phyloP scores from a whole-genome alignment of 2,113 vertebrate species.

The Scopus umbretta region DNA sequence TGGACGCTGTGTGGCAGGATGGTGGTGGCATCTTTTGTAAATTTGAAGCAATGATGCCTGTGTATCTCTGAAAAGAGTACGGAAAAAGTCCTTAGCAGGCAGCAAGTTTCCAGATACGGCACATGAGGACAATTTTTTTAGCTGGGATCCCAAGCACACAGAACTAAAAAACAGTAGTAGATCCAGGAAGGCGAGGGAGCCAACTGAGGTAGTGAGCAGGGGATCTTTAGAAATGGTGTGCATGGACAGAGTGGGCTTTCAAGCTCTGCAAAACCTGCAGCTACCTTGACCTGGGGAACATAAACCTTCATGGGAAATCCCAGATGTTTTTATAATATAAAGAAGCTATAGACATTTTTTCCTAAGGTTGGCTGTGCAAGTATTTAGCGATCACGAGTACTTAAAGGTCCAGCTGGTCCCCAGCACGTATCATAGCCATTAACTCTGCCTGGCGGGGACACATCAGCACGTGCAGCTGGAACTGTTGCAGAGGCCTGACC shows the following conservation, averaged over 20 bases:
- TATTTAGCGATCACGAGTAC: not conserved
- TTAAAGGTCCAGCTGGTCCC: not conserved
- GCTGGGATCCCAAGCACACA: not conserved
- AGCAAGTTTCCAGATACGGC: not conserved
- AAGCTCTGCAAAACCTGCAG: not conserved
- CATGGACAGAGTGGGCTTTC: accelerated
- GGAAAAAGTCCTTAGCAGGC: not conserved
- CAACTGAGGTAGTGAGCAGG: not conserved
- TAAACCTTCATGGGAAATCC: not conserved
- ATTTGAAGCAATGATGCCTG: accelerated
- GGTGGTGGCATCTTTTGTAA: not conserved
- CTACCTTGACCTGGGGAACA: not conserved
- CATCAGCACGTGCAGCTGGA: not conserved
- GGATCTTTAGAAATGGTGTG: not conserved
- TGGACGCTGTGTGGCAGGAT: not conserved
- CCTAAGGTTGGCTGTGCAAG: not conserved
- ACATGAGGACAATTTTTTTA: not conserved
- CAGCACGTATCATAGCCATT: accelerated
- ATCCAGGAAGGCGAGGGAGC: not conserved
- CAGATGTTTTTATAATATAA: not conserved
- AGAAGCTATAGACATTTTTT: not conserved
- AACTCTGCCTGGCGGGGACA: not conserved
- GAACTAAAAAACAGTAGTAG: not conserved
- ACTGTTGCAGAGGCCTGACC: not conserved
- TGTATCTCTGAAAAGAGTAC: not conserved